Evolutionary conservation across 2,113 vertebrate genomes (phyloP).

Genomic region (Pelecanus crispus): DNA sequence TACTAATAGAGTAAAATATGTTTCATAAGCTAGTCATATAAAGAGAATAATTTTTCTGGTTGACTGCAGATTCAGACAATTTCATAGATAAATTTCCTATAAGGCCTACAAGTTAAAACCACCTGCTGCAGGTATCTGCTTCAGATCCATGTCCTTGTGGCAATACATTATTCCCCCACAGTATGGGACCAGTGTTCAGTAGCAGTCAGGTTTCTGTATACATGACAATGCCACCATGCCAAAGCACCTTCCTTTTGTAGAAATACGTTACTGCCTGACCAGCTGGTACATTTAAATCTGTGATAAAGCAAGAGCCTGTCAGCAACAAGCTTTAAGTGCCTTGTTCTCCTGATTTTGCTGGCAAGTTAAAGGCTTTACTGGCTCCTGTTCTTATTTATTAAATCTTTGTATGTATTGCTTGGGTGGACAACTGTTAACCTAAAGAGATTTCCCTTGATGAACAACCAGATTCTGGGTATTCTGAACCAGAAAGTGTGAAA

Average conservation of each 20-base stretch:
- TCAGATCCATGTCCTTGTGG: not conserved
- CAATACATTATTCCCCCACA: not conserved
- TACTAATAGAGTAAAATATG: not conserved
- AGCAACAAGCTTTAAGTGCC: not conserved
- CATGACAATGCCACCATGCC: not conserved
- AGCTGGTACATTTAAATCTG: not conserved
- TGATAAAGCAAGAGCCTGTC: not conserved
- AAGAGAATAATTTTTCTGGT: not conserved
- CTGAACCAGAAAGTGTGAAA: not conserved
- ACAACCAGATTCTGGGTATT: not conserved
- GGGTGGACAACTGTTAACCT: not conserved
- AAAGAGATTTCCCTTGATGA: not conserved
- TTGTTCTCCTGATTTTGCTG: not conserved
- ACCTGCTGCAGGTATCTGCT: not conserved
- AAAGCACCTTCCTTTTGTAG: not conserved
- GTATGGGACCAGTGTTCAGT: not conserved
- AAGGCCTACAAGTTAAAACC: not conserved
- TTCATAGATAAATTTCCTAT: not conserved
- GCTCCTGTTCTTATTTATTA: not conserved
- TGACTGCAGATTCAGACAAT: not conserved
- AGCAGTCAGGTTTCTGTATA: not conserved
- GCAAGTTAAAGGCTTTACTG: not conserved
- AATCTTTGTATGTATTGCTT: not conserved
- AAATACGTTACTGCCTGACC: not conserved
- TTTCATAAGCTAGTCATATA: not conserved